Conservation (phyloP, 2,888 invertebrate species). For the Cheilosia soror region DNA sequence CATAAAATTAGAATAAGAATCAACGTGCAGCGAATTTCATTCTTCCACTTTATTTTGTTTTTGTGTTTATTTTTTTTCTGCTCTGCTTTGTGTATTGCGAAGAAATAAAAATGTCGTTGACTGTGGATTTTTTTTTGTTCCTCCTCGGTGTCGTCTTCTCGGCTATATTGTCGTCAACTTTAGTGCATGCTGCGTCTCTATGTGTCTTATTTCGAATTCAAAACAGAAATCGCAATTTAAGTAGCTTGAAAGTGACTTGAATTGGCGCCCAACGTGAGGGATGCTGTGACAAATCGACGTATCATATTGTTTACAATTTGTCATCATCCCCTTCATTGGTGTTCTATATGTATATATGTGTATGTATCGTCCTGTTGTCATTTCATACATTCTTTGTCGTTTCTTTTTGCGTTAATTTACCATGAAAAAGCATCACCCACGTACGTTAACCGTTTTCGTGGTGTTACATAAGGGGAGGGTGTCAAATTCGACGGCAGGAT, state of each 20-base stretch:
- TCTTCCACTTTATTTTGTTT: not conserved
- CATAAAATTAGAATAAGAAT: slow-evolving; percentile 71
- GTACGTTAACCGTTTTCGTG: slow-evolving; percentile 12
- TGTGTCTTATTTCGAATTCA: slow-evolving; percentile 52
- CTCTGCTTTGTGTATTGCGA: slow-evolving; percentile 15
- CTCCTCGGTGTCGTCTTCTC: slow-evolving; percentile 1
- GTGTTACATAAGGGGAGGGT: not conserved
- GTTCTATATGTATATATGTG: not conserved
- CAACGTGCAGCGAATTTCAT: slow-evolving; percentile 65
- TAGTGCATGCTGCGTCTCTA: slow-evolving; percentile 13
- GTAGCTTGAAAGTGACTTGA: slow-evolving; percentile 52
- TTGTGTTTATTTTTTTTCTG: not conserved
- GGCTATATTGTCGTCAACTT: slow-evolving; percentile 11
- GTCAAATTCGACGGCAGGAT: slow-evolving; percentile 32
- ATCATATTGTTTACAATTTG: slow-evolving; percentile 61
- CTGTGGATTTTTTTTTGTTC: slow-evolving; percentile 60
- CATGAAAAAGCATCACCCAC: slow-evolving; percentile 49
- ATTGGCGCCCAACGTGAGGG: slow-evolving; percentile 54
- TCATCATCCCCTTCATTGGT: not conserved
- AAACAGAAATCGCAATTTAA: slow-evolving; percentile 67
- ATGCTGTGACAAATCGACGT: slow-evolving; percentile 59
- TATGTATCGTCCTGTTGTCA: slow-evolving; percentile 8
- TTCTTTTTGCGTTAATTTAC: slow-evolving; percentile 31
- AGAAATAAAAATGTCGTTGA: slow-evolving; percentile 66
- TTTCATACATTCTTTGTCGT: slow-evolving; percentile 42